phyloP scores from a whole-genome alignment of 92 coral and sea anemone genomes.

The Epizoanthus scotinus region DNA sequence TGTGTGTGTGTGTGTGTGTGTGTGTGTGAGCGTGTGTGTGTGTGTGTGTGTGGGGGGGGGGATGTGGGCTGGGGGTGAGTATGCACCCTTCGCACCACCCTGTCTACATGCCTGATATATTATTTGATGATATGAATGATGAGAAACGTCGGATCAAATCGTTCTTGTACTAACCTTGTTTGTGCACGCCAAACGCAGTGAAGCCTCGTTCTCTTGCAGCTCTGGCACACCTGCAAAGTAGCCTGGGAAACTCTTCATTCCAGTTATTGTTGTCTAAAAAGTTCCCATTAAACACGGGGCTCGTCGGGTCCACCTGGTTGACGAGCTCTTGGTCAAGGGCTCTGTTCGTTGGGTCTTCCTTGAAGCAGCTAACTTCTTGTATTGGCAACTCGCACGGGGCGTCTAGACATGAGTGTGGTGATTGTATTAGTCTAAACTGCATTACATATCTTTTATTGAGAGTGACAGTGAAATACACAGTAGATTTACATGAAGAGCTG shows the following conservation, averaged over 20 bases:
- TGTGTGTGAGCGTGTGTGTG: too few relatives aligned
- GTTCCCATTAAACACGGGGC: conserved; percentile 60
- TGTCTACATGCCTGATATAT: too few relatives aligned
- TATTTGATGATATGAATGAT: too few relatives aligned
- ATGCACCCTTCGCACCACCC: too few relatives aligned
- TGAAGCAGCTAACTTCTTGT: conserved; percentile 69
- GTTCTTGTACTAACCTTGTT: conserved; percentile 60
- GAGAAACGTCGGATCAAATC: neutral
- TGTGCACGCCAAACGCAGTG: conserved; percentile 67
- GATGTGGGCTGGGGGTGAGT: too few relatives aligned
- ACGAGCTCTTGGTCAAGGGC: conserved; percentile 49
- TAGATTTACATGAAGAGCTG: too few relatives aligned
- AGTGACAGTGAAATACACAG: too few relatives aligned
- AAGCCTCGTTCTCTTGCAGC: conserved; percentile 57
- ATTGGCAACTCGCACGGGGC: conserved; percentile 64
- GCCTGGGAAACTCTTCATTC: conserved; percentile 62
- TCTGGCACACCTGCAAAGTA: conserved; percentile 95
- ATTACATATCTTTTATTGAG: too few relatives aligned
- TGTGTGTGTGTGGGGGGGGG: too few relatives aligned
- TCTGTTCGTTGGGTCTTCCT: conserved; percentile 49
- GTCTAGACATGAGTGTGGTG: conserved; percentile 32
- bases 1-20: too few relatives aligned
- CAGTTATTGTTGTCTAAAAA: conserved; percentile 50
- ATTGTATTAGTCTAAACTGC: too few relatives aligned
- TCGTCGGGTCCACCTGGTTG: conserved; percentile 60